These are phyloP conservation scores for Acanthurus leucopareius DNA, from an alignment of 2,797 vertebrate species.

Conservation along the genomic window DNA sequence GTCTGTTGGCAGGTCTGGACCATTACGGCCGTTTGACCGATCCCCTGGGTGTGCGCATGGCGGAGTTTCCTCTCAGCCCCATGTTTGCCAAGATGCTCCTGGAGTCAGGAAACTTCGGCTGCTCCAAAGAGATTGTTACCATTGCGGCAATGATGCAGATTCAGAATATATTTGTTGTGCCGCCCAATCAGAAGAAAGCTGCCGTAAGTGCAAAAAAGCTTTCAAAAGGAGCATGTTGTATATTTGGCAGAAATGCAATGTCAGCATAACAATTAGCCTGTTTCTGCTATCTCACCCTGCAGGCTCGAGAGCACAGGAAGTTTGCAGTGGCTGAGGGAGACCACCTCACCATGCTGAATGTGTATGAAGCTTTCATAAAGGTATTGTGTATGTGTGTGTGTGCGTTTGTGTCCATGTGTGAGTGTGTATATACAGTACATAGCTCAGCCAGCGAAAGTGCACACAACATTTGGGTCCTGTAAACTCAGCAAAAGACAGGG, in stretches of 20 bases:
- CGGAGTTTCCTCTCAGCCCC: constrained; percentile 97
- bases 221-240: constrained; percentile 22
- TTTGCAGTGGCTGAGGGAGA: constrained; percentile 99
- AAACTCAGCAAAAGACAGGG: constrained; percentile 3
- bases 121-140: constrained; percentile 96
- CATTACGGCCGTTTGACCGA: constrained; percentile 96
- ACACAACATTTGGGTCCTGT: constrained; percentile 11
- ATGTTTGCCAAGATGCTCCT: constrained; percentile 99
- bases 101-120: constrained; percentile 97
- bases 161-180: constrained; percentile 94
- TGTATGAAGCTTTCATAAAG: constrained; percentile 98
- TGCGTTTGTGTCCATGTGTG: not conserved
- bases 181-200: constrained; percentile 93
- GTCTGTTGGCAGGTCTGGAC: constrained; percentile 90
- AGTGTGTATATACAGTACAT: not conserved
- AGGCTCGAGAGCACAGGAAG: constrained; percentile 95
- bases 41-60: constrained; percentile 95
- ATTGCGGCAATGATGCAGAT: constrained; percentile 99
- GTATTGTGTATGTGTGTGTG: constrained; percentile 72
- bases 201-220: constrained; percentile 88
- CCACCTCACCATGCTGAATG: constrained; percentile 98
- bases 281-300: constrained; percentile 53
- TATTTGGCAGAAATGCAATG: constrained; percentile 35
- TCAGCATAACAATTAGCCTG: constrained; percentile 49
- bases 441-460: constrained; percentile 5